phyloP scores from a whole-genome alignment of 1,140 invertebrate genomes.

The Glossosoma conforme region DNA sequence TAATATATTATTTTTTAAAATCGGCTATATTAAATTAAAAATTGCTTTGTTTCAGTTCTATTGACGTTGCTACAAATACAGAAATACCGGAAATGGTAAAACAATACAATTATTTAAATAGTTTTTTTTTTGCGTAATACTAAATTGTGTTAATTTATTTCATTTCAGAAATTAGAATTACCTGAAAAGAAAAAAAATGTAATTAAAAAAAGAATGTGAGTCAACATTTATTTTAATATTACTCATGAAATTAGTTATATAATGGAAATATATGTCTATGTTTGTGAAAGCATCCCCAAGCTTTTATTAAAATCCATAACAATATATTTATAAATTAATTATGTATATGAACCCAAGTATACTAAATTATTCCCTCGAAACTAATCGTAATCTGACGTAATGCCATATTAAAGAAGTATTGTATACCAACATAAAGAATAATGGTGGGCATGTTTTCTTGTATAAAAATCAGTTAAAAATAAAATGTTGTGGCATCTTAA shows the following conservation, averaged over 20 bases:
- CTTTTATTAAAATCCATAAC: no score
- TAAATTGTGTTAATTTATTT: neutral
- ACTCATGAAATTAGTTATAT: neutral
- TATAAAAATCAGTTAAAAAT: neutral
- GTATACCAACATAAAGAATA: no score
- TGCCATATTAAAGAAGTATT: no score
- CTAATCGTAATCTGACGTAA: no score
- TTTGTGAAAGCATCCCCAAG: no score
- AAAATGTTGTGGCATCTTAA: conserved; percentile 1
- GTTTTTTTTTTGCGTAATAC: neutral
- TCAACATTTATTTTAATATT: neutral
- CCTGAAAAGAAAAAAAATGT: conserved; percentile 18
- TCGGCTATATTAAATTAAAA: no score
- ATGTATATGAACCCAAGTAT: no score
- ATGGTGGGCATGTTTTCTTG: no score
- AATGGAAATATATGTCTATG: neutral
- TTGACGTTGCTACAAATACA: conserved; percentile 42
- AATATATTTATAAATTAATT: no score
- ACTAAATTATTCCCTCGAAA: no score
- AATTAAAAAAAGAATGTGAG: conserved; percentile 26
- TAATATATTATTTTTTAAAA: no score
- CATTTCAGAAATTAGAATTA: conserved; percentile 13
- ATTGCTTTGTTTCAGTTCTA: conserved; percentile 34
- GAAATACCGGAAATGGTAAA: conserved; percentile 28
- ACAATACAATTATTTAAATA: neutral